Evolutionary conservation across 2,888 invertebrate genomes (phyloP).

Genomic region (Minunthozetes semirufus): DNA sequence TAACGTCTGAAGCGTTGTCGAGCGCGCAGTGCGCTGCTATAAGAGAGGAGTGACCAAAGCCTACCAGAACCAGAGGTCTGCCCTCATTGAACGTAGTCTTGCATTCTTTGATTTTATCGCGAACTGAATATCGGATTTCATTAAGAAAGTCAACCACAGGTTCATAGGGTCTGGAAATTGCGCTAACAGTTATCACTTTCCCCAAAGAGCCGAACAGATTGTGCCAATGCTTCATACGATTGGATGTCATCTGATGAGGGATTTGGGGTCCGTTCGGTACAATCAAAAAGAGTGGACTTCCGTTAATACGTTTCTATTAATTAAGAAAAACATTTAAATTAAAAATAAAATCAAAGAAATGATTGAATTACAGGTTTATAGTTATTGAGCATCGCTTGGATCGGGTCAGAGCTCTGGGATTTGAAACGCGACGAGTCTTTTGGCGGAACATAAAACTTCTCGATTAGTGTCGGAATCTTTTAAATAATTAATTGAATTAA

Average conservation of each 20-base stretch:
- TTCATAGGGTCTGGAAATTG: conserved; percentile 47
- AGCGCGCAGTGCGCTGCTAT: conserved; percentile 55
- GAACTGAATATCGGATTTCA: conserved; percentile 54
- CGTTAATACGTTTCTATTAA: conserved; percentile 59
- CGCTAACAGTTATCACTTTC: conserved; percentile 59
- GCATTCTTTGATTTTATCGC: conserved; percentile 63
- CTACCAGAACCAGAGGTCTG: conserved; percentile 65
- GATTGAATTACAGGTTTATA: conserved; percentile 57
- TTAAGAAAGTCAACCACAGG: conserved; percentile 44
- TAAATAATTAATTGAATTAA: not conserved
- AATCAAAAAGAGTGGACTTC: conserved; percentile 60
- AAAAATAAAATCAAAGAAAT: conserved; percentile 24
- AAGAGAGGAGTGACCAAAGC: conserved; percentile 68
- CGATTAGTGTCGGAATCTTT: conserved; percentile 60
- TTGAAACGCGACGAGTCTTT: conserved; percentile 25
- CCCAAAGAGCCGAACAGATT: conserved; percentile 61
- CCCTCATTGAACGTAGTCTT: conserved; percentile 56
- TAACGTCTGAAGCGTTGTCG: conserved; percentile 50
- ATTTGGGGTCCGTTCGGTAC: conserved; percentile 48
- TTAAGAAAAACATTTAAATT: conserved; percentile 20
- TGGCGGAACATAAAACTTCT: conserved; percentile 51
- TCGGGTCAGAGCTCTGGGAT: conserved; percentile 55
- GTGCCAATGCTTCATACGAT: conserved; percentile 64
- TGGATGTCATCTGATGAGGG: conserved; percentile 44
- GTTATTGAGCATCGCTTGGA: conserved; percentile 55